Base-by-base conservation (phyloP, 2,113 vertebrate species). In the Psittacula cyanocephala region DNA sequence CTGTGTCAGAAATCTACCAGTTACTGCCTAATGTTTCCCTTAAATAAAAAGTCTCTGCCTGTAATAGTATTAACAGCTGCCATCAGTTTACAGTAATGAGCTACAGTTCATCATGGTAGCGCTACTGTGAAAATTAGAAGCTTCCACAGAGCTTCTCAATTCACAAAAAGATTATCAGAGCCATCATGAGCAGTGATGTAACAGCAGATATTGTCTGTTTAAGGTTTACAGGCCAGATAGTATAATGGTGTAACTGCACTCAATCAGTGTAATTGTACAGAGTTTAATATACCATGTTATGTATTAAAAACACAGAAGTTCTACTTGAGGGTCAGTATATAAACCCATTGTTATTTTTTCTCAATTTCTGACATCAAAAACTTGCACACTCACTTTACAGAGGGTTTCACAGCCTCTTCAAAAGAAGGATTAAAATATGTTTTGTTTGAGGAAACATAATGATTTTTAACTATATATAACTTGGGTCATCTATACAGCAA, bases 31-130 rank as follows among this genome's bases (percentile, higher is more conserved):
- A 97, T 96, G 84, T 96, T 97, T 97, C 93, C 84, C 87, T 97
- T 97, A 97, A 97, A 97, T 92, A 98, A 96, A 98, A 98, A 97
- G 96, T 92, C 92, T 91, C 92, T 97, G 91, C 95, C 93, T 97
- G 76, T 95, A 97, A 96, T 96, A 59, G 28, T 86, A 97, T 97
- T 93, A 97, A 92, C 80, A 96, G 92, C 95, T 97, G 95, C 97
- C 96, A 97, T 97, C 85, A 94, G 95, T 96, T 98, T 96, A 94
- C 95, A 94, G 81, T 96, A 98, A 98, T 95, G 96, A 97, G 94
- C 86, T 82, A 37, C 86, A 97, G 88, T 96, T 88, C 88, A 97
- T 93, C 46, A 52, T 80, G 77, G 91, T 29, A 88, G 67, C 65
- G 89, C 83, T 86, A 57, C 94, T 88, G 85, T 60, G 81, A 96